Evolutionary conservation across 2,888 invertebrate species (phyloP).

Genomic region (Lysandra bellargus): DNA sequence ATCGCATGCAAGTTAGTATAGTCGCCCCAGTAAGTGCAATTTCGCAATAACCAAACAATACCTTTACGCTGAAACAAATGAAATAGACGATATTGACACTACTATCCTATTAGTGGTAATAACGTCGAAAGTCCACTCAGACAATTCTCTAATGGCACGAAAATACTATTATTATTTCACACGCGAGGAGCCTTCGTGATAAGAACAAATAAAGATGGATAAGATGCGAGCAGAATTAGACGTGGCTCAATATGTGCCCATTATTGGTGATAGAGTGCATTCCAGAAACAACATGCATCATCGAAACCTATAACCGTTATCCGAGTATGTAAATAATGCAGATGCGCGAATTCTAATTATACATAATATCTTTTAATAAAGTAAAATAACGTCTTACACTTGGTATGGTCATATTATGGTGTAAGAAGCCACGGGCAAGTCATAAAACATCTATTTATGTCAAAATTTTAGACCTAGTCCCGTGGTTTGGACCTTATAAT

Average conservation of each 20-base stretch:
- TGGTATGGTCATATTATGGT: too few relatives aligned
- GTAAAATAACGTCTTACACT: too few relatives aligned
- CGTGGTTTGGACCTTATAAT: too few relatives aligned
- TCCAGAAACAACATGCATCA: not conserved
- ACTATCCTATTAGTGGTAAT: constrained; percentile 8
- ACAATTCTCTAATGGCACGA: constrained; percentile 26
- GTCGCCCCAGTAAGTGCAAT: too few relatives aligned
- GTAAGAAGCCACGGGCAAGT: too few relatives aligned
- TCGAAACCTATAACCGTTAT: not conserved
- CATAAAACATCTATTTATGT: too few relatives aligned
- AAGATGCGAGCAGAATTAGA: not conserved
- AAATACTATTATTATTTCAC: constrained; percentile 23
- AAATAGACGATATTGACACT: constrained; percentile 1
- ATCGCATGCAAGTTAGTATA: too few relatives aligned
- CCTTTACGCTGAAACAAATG: not conserved
- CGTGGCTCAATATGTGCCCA: not conserved
- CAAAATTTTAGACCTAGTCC: too few relatives aligned
- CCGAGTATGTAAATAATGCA: not conserved
- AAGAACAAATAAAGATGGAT: not conserved
- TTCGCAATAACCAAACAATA: too few relatives aligned
- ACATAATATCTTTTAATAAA: not conserved
- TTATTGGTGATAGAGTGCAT: not conserved
- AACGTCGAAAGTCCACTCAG: constrained; percentile 8
- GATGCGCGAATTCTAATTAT: not conserved
- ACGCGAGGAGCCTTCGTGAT: constrained; percentile 20